Base-by-base conservation (phyloP, 2,797 vertebrate genomes). In the Ptychadena robeensis region DNA sequence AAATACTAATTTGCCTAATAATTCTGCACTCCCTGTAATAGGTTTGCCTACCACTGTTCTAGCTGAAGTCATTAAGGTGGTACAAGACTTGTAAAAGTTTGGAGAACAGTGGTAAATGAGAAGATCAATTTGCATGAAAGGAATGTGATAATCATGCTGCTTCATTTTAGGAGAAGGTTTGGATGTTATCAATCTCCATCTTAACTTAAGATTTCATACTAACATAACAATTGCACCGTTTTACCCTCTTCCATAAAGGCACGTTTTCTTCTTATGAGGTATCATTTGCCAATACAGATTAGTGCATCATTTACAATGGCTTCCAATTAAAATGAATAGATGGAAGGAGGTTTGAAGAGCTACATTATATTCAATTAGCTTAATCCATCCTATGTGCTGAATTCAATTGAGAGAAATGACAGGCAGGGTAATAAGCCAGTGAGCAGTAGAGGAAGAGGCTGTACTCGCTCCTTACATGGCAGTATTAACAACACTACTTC, bases 301-400 rank as follows among this genome's bases (percentile, higher is more conserved):
- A 59, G 57, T 15, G 15, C 18, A 7, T 25, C 32, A 8, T 30
- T 35, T 70, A 28, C 37, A 71, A 30, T 73, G 34, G 34, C 28
- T 73, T 73, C 48, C 75, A 59, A 73, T 67, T 78, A 74, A 78
- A 73, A 73, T 31, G 68, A 79, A 59, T 66, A 27, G 34, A 22
- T 30, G 34, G 11, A 73, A 67, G n/a, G 44, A 37, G 37, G 40
- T 59, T 35, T 28, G 57, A 70, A n/a, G 25, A n/a, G 66, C 38
- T 30, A 18, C 73, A 82, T 70, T 48, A 78, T 59, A 72, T 64
- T 66, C 61, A 59, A 79, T 65, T 38, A 28, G 15, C 35, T 37
- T 79, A 53, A 53, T 79, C 30, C 38, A 66, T 83, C 75, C 68
- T 66, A 65, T 25, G 70, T 64, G 64, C 44, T 34, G 9, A 76